phyloP scores from a whole-genome alignment of 2,888 invertebrate genomes.

The Leucophenga montana region DNA sequence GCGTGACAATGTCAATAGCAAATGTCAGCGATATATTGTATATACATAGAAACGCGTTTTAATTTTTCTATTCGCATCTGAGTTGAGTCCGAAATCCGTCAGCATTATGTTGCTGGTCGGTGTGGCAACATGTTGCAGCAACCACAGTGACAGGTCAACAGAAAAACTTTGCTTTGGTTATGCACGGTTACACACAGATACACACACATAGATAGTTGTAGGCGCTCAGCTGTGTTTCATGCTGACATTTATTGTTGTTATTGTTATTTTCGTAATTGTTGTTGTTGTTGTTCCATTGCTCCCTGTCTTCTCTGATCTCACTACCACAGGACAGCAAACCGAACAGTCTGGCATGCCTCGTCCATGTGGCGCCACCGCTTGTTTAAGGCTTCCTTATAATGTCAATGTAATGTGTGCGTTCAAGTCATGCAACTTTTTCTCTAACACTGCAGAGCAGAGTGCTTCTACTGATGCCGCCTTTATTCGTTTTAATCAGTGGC shows the following conservation, averaged over 20 bases:
- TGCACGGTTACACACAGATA: neutral
- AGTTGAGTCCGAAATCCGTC: too few species aligned
- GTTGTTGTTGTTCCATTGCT: neutral
- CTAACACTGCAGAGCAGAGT: neutral
- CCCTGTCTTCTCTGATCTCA: neutral
- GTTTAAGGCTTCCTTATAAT: slow-evolving; percentile 45
- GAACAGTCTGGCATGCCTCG: slow-evolving; percentile 47
- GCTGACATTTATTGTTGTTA: neutral
- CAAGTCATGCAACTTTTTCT: neutral
- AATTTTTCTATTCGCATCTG: too few species aligned
- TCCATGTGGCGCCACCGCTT: slow-evolving; percentile 60
- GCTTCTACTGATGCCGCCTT: too few species aligned
- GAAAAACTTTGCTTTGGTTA: too few species aligned
- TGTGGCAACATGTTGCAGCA: too few species aligned
- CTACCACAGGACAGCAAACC: neutral
- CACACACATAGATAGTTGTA: slow-evolving; percentile 4
- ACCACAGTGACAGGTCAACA: too few species aligned
- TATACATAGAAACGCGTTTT: too few species aligned
- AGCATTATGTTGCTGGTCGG: too few species aligned
- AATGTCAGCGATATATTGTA: too few species aligned
- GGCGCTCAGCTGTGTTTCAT: neutral
- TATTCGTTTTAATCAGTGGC: too few species aligned
- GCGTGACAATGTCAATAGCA: neutral
- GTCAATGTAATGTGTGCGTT: neutral
- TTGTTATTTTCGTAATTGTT: neutral